Conservation (phyloP, 2,888 invertebrate species). For the Eupsilia transversa region DNA sequence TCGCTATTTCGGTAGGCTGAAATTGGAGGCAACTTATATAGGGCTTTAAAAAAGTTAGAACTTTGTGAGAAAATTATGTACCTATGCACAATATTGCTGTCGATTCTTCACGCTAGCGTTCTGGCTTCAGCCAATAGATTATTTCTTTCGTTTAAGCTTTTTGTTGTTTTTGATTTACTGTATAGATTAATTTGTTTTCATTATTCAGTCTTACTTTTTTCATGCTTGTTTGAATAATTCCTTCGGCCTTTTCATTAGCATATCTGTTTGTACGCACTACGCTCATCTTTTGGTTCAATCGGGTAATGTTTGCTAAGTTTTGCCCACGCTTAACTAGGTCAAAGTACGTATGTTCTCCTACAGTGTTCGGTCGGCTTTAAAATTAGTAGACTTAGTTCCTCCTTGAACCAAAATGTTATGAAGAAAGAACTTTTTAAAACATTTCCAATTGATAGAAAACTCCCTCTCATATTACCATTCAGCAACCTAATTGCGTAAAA, state of each 20-base stretch:
- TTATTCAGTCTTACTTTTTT: too few species aligned
- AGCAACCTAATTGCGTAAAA: too few species aligned
- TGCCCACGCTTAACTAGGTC: background rate
- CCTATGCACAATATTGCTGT: background rate
- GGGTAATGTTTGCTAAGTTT: background rate
- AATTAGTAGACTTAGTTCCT: background rate
- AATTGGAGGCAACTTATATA: slow-evolving; percentile 10
- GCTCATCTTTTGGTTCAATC: slow-evolving; percentile 4
- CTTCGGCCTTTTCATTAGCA: background rate
- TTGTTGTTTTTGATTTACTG: background rate
- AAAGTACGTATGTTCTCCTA: background rate
- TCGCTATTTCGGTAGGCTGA: slow-evolving; percentile 17
- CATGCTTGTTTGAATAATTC: background rate
- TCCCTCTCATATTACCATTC: background rate
- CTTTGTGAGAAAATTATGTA: slow-evolving; percentile 8
- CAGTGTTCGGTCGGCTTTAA: background rate
- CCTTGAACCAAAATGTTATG: background rate
- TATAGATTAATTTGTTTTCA: background rate
- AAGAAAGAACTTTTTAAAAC: background rate
- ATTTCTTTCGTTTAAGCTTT: background rate
- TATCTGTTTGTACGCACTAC: background rate
- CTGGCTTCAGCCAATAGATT: background rate
- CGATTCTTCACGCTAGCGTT: background rate
- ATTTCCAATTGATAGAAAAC: background rate
- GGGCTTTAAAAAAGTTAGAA: slow-evolving; percentile 6